Conservation (phyloP, 2,113 vertebrate genomes). For the Proterorhinus semilunaris region DNA sequence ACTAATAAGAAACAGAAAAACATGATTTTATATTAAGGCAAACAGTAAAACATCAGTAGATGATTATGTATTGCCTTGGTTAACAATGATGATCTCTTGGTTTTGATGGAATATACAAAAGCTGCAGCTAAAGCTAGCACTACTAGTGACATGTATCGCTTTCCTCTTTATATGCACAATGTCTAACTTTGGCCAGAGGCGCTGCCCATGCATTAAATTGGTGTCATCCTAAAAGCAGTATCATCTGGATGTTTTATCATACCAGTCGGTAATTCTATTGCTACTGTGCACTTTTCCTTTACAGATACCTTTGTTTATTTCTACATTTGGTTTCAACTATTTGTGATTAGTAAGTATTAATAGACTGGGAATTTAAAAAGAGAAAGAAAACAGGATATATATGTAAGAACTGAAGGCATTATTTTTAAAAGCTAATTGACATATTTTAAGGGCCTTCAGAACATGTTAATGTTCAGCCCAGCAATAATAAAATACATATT, state of each 20-base stretch:
- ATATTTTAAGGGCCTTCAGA: not conserved
- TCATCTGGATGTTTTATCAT: conserved; percentile 22
- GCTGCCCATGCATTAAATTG: conserved; percentile 71
- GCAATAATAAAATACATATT: conserved; percentile 38
- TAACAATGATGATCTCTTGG: conserved; percentile 30
- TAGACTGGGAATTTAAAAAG: not conserved
- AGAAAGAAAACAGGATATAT: not conserved
- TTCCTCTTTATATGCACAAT: conserved; percentile 40
- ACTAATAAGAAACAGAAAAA: not conserved
- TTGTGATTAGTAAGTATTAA: not conserved
- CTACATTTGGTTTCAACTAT: not conserved
- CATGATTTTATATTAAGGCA: conserved; percentile 35
- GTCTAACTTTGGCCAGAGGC: conserved; percentile 54
- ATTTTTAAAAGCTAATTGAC: not conserved
- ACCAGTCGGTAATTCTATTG: conserved; percentile 20
- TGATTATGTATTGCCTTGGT: conserved; percentile 35
- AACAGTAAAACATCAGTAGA: conserved; percentile 12
- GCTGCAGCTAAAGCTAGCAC: conserved; percentile 39
- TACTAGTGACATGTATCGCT: conserved; percentile 28
- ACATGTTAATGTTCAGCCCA: conserved; percentile 48
- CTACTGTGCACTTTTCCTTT: conserved; percentile 64
- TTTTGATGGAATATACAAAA: conserved; percentile 34
- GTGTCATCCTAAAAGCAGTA: conserved; percentile 70
- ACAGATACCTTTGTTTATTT: conserved; percentile 27
- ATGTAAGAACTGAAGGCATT: not conserved